Evolutionary conservation across 2,113 vertebrate genomes (phyloP).

Genomic region (Budorcas taxicolor): DNA sequence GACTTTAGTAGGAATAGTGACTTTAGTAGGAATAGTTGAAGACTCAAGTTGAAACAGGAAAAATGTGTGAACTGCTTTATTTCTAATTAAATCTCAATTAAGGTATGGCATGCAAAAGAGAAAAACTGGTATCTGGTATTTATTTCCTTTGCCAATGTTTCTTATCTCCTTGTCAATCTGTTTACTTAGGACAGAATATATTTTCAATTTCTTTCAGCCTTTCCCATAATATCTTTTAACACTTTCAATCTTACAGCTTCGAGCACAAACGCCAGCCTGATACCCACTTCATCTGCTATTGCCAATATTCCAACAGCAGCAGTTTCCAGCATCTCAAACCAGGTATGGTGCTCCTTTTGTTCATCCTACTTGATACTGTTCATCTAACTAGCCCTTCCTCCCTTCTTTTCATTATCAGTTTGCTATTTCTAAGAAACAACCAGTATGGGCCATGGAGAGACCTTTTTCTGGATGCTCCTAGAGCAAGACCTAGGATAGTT

Average conservation of each 20-base stretch:
- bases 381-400: neutral
- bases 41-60: neutral
- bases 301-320: constrained; percentile 82
- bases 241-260: constrained; percentile 76
- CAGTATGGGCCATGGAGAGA: neutral
- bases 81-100: constrained; percentile 34
- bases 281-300: constrained; percentile 78
- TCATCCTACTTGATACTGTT: neutral
- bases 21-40: neutral
- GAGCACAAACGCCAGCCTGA: constrained; percentile 82
- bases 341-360: constrained; percentile 79
- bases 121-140: neutral
- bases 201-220: neutral
- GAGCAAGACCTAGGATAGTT: neutral
- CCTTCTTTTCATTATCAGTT: neutral
- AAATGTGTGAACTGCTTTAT: constrained; percentile 10
- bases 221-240: constrained; percentile 8
- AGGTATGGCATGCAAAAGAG: neutral
- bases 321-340: constrained; percentile 83
- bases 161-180: constrained; percentile 6
- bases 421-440: neutral
- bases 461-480: neutral
- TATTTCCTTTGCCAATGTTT: neutral
- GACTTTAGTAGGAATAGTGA: neutral
- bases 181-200: neutral